phyloP scores from a whole-genome alignment of 1,140 invertebrate genomes.

The Gerris buenoi region DNA sequence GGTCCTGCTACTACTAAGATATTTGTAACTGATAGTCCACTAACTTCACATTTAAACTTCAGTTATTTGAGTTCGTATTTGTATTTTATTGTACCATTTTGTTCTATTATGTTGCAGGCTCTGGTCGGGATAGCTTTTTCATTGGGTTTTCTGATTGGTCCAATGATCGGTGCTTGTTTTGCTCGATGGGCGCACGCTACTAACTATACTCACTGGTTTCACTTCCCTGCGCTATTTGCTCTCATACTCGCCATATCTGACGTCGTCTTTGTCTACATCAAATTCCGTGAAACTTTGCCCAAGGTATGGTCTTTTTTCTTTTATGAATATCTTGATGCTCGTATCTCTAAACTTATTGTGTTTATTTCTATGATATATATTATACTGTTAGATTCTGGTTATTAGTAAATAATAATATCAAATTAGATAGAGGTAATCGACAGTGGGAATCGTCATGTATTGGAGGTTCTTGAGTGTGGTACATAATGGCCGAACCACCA shows the following conservation, averaged over 20 bases:
- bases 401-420: not conserved
- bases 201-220: slow-evolving; percentile 49
- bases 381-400: not conserved
- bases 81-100: too few relatives aligned
- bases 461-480: too few relatives aligned
- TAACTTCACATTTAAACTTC: too few relatives aligned
- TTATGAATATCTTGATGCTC: slow-evolving; percentile 7
- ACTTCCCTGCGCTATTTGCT: slow-evolving; percentile 73
- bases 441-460: too few relatives aligned
- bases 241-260: slow-evolving; percentile 60
- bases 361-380: slow-evolving; percentile 1
- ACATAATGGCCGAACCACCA: too few relatives aligned
- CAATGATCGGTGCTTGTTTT: slow-evolving; percentile 84
- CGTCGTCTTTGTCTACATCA: slow-evolving; percentile 57
- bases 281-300: slow-evolving; percentile 73
- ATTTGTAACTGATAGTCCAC: too few relatives aligned
- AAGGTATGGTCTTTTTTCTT: slow-evolving; percentile 33
- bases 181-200: slow-evolving; percentile 45
- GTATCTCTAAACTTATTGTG: too few relatives aligned
- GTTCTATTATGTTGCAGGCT: slow-evolving; percentile 48
- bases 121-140: slow-evolving; percentile 94
- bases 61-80: too few relatives aligned
- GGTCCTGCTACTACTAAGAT: too few relatives aligned
- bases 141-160: slow-evolving; percentile 89
- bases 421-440: not conserved